phyloP scores from a whole-genome alignment of 2,888 invertebrate species.

The Cheilosia pagana region DNA sequence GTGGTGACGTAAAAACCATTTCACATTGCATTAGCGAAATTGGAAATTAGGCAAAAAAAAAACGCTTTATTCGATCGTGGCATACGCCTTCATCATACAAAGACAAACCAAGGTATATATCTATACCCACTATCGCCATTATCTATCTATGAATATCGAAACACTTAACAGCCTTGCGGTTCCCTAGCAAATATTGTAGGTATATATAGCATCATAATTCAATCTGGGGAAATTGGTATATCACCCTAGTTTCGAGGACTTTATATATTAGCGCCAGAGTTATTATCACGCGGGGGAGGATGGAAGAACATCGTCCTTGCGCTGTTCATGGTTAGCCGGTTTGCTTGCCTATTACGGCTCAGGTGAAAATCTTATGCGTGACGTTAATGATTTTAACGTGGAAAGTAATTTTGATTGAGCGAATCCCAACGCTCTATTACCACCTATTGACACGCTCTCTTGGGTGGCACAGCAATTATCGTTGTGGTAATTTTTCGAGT shows the following conservation, averaged over 20 bases:
- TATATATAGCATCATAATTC: constrained; percentile 42
- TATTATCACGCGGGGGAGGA: neutral
- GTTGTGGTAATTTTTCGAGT: constrained; percentile 13
- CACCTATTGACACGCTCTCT: constrained; percentile 41
- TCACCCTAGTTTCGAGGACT: constrained; percentile 10
- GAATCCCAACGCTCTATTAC: constrained; percentile 43
- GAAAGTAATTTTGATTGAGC: constrained; percentile 62
- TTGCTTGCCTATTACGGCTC: constrained; percentile 20
- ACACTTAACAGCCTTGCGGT: constrained; percentile 26
- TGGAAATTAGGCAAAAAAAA: constrained; percentile 2
- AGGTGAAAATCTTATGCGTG: constrained; percentile 62
- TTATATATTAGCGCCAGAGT: neutral
- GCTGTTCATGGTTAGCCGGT: constrained; percentile 27
- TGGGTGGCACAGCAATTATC: constrained; percentile 30
- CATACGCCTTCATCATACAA: no score
- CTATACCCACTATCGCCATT: neutral
- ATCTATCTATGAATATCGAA: constrained; percentile 22
- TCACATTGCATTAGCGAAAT: constrained; percentile 37
- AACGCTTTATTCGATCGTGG: neutral
- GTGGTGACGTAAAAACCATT: constrained; percentile 1
- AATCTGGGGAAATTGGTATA: constrained; percentile 40
- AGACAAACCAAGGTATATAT: neutral
- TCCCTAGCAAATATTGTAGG: constrained; percentile 16
- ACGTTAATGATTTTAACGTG: constrained; percentile 53
- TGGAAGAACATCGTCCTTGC: constrained; percentile 43